These are phyloP conservation scores for Trialeurodes vaporariorum DNA, from an alignment of 1,140 invertebrate species.

Conservation along the genomic window DNA sequence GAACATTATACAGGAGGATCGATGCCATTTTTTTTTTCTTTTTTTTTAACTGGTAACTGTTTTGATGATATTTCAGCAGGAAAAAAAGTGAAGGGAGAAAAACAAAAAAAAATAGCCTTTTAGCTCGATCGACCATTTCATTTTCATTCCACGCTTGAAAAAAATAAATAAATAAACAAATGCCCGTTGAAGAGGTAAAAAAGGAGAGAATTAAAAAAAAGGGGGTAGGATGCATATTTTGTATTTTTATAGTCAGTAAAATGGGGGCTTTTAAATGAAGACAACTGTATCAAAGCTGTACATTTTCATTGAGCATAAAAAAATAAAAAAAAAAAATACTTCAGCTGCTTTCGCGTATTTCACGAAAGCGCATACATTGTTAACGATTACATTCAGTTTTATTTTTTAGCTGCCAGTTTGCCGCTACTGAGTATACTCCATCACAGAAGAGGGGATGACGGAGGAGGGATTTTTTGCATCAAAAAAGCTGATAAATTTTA, in stretches of 20 bases:
- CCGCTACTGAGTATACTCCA: too few species aligned
- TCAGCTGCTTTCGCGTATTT: not conserved
- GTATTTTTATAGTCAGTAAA: not conserved
- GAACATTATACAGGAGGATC: not conserved
- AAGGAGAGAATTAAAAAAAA: not conserved
- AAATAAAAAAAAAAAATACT: not conserved
- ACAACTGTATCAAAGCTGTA: not conserved
- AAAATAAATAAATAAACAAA: not conserved
- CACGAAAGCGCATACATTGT: too few species aligned
- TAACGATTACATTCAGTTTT: not conserved
- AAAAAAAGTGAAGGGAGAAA: not conserved
- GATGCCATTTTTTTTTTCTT: not conserved
- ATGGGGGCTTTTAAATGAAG: not conserved
- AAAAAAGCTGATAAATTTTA: not conserved
- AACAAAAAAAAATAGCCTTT: not conserved
- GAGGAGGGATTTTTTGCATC: not conserved
- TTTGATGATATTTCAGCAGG: not conserved
- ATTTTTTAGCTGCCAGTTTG: not conserved
- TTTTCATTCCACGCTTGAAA: not conserved
- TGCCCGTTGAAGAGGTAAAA: not conserved
- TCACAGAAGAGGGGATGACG: not conserved
- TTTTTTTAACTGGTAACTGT: not conserved
- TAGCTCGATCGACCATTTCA: not conserved
- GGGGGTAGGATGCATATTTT: not conserved
- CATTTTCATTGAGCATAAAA: not conserved